Evolutionary conservation across 1,140 invertebrate genomes (phyloP), one percentile per base, ranked within the genome.

Genomic region (Trichoplusia ni): DNA sequence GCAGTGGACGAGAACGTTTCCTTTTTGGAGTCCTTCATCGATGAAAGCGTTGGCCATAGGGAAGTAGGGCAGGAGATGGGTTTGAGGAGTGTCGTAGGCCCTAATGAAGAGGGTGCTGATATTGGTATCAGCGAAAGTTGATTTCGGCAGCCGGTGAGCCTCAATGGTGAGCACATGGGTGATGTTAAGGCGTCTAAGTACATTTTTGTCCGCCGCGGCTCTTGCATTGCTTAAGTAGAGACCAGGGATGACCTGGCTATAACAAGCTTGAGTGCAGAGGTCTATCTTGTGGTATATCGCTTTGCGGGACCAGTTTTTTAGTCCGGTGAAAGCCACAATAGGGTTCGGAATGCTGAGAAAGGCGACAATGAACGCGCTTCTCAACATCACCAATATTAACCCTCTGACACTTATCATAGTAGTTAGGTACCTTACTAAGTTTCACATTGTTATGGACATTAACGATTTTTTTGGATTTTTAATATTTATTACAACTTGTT

Each of bases 1-100:
- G 92, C 98, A 99, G 85, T 99, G 98, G 27, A 99, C 95, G 75
- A 99, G 91, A 27, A 99, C 96, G 73, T 95, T 95, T 38, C 88
- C 88, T 40, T 81, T 81, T 9, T 78, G 71, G 5, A 89, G 18
- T 9, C 84, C 88, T 58, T 90, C 84, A 11, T 84, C 82, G 46
- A 90, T 90, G 59, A 90, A 90, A 8, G 82, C 68, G 65, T 90
- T 89, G 69, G 86, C 79, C 79, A 90, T 85, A 46, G 88, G 86
- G 73, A 90, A 90, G 73, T 88, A 90, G 59, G 84, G 72, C 73
- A 90, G 37, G 54, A 90, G 74, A 74, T 89, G 81, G 71, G 88
- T 88, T 51, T 75, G 56, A 75, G 86, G 84, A 72, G 76, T 77
- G 79, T 90, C 88, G 61, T 82, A 75, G 73, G 88, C 87, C 75